phyloP scores from a whole-genome alignment of 2,113 vertebrate species.

The Lagopus muta region DNA sequence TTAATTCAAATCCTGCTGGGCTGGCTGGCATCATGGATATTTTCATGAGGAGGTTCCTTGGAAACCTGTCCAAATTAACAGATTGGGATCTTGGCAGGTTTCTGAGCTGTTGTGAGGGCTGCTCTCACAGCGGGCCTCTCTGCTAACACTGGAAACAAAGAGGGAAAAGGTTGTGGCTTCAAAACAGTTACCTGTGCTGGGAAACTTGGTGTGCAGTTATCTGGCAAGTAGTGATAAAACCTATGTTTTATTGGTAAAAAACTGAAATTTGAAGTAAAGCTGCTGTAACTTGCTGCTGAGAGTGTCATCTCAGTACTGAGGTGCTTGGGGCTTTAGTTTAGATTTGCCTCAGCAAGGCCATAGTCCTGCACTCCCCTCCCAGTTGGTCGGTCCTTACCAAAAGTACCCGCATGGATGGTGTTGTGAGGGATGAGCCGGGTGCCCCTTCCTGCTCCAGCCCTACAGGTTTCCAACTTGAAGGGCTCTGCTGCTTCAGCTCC shows the following conservation, averaged over 20 bases:
- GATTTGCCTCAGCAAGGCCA: accelerated
- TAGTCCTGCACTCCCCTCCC: neutral
- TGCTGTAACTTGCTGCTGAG: neutral
- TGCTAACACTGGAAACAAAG: neutral
- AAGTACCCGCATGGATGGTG: accelerated
- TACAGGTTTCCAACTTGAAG: neutral
- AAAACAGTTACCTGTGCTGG: neutral
- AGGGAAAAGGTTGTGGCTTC: neutral
- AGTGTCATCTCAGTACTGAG: neutral
- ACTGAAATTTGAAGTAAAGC: neutral
- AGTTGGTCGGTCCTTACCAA: neutral
- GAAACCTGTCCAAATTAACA: neutral
- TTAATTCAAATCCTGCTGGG: neutral
- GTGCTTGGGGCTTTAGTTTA: accelerated
- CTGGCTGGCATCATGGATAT: neutral
- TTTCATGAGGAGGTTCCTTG: neutral
- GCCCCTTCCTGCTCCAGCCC: neutral
- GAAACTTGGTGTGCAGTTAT: neutral
- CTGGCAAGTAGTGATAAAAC: neutral
- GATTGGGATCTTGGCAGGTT: neutral
- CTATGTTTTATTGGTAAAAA: neutral
- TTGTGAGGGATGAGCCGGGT: neutral
- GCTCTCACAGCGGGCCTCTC: neutral
- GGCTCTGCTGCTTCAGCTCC: neutral
- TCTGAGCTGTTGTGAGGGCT: neutral